Conservation (phyloP, 2,888 invertebrate genomes). For the Nephrotoma appendiculata region DNA sequence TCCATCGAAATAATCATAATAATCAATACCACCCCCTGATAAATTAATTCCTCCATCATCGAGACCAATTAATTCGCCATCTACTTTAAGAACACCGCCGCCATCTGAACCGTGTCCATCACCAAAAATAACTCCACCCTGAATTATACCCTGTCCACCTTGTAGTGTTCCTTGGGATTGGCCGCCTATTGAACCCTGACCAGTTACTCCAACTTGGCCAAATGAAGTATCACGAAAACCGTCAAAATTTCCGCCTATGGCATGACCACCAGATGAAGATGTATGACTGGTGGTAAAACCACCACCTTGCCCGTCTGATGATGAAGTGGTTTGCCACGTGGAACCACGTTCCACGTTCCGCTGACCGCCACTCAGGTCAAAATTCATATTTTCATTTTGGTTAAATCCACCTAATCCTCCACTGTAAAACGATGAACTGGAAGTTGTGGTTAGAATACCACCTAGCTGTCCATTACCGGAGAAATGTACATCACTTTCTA, state of each 20-base stretch:
- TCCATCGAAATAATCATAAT: slow-evolving; percentile 10
- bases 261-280: background rate
- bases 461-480: background rate
- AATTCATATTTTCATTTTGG: background rate
- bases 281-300: background rate
- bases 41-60: background rate
- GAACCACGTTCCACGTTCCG: no score
- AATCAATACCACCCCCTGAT: slow-evolving; percentile 8
- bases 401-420: background rate
- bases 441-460: background rate
- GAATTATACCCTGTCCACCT: background rate
- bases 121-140: background rate
- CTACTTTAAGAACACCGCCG: background rate
- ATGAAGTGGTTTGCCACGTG: background rate
- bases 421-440: background rate
- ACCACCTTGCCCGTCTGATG: background rate
- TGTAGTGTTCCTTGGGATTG: background rate
- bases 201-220: background rate
- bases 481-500: background rate
- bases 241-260: background rate
- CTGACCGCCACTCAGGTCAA: background rate
- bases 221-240: background rate
- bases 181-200: background rate
- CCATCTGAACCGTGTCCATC: background rate
- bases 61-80: background rate